Conservation (phyloP, 2,797 vertebrate genomes). For the Cynodonichthys magdalenae region DNA sequence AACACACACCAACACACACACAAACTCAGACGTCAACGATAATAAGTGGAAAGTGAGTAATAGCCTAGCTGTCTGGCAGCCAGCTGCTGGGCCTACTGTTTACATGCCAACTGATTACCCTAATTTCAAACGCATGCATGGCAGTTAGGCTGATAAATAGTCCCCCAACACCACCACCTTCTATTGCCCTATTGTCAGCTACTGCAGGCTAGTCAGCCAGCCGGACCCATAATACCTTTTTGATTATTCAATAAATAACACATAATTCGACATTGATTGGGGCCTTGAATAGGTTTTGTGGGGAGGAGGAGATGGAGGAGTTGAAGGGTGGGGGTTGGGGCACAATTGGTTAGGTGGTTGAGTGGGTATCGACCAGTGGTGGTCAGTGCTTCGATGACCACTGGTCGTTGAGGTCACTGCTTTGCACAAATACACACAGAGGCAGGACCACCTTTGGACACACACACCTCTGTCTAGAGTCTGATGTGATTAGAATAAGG, state of each 20-base stretch:
- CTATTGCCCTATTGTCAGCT: constrained; percentile 70
- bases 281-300: constrained; percentile 75
- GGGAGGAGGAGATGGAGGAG: constrained; percentile 46
- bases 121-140: constrained; percentile 87
- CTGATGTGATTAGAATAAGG: constrained; percentile 81
- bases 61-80: constrained; percentile 84
- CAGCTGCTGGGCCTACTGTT: constrained; percentile 88
- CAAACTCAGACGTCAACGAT: constrained; percentile 58
- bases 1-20: constrained; percentile 43
- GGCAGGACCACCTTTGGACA: constrained; percentile 14
- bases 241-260: constrained; percentile 92
- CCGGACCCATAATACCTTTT: constrained; percentile 82
- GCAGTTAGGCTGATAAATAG: constrained; percentile 83
- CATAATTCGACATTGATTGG: constrained; percentile 91
- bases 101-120: constrained; percentile 93
- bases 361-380: constrained; percentile 81
- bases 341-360: constrained; percentile 50
- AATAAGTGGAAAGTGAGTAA: constrained; percentile 89
- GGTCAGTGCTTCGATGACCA: constrained; percentile 82
- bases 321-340: constrained; percentile 35
- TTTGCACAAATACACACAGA: constrained; percentile 38
- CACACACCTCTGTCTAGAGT: constrained; percentile 50
- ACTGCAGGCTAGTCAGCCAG: constrained; percentile 72
- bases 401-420: constrained; percentile 76
- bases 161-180: constrained; percentile 43